Conservation (phyloP, 2,797 vertebrate genomes). For the Cuculus canorus region DNA sequence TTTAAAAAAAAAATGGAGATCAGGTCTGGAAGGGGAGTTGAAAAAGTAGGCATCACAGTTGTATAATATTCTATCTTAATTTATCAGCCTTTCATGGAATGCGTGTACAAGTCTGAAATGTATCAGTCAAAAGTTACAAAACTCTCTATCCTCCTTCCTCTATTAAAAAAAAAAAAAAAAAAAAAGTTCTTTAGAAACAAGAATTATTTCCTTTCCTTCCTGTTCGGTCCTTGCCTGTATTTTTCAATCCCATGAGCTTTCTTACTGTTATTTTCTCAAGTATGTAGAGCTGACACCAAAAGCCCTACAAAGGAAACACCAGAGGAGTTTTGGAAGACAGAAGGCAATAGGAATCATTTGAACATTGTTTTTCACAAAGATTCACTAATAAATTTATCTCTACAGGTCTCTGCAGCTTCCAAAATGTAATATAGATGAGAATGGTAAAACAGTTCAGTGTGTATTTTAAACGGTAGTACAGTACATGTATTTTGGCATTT, state of each 20-base stretch:
- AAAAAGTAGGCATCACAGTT: background rate
- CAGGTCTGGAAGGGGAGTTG: background rate
- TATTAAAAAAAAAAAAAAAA: background rate
- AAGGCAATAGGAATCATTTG: background rate
- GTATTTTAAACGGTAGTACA: background rate
- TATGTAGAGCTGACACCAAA: background rate
- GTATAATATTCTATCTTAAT: background rate
- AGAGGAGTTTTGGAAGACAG: background rate
- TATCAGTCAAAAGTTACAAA: background rate
- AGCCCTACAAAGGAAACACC: background rate
- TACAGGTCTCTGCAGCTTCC: background rate
- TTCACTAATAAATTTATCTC: background rate
- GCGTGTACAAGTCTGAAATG: background rate
- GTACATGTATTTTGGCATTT: conserved; percentile 43
- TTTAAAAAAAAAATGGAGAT: background rate
- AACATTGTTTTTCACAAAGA: background rate
- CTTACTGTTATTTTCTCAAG: background rate
- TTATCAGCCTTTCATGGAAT: background rate
- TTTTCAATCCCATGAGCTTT: background rate
- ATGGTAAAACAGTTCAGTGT: background rate
- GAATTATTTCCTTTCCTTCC: background rate
- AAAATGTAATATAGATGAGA: background rate
- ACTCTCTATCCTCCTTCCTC: background rate
- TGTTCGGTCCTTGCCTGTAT: background rate
- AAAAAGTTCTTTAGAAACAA: background rate